These are phyloP conservation scores for Paramormyrops hopkinsi DNA, from an alignment of 2,797 vertebrate genomes.

Conservation along the genomic window DNA sequence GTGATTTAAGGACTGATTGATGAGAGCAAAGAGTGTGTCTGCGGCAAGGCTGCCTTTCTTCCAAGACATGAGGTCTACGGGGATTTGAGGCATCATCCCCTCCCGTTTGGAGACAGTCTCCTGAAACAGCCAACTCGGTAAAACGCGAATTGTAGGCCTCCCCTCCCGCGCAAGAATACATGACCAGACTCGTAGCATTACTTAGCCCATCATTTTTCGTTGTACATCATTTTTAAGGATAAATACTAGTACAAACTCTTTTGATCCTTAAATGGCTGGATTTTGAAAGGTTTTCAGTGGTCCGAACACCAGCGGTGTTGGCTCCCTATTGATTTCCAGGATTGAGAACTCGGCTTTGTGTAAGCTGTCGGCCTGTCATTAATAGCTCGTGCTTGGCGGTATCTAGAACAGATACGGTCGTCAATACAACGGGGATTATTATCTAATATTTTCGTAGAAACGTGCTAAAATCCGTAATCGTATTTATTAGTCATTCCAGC, in stretches of 20 bases:
- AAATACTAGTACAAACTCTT: not conserved
- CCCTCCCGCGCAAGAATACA: not conserved
- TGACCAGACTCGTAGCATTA: not conserved
- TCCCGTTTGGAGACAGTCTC: not conserved
- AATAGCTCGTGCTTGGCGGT: not conserved
- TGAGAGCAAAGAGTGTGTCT: constrained; percentile 23
- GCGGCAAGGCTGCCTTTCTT: constrained; percentile 18
- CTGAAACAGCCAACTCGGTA: not conserved
- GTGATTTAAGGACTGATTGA: constrained; percentile 37
- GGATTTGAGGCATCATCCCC: constrained; percentile 12
- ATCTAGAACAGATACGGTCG: not conserved
- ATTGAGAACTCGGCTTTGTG: not conserved
- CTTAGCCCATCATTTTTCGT: not conserved
- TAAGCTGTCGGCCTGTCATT: not conserved
- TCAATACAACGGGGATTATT: not conserved
- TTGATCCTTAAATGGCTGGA: not conserved
- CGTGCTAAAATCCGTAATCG: not conserved
- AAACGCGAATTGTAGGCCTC: not conserved
- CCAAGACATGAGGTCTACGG: constrained; percentile 9
- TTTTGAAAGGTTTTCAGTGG: not conserved
- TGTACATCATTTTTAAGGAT: not conserved
- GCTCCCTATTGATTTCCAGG: not conserved
- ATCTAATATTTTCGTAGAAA: not conserved
- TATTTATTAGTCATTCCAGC: not conserved
- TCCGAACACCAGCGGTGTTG: not conserved